These are phyloP conservation scores for Drosophila recens DNA, from an alignment of 2,888 invertebrate species.

Conservation along the genomic window DNA sequence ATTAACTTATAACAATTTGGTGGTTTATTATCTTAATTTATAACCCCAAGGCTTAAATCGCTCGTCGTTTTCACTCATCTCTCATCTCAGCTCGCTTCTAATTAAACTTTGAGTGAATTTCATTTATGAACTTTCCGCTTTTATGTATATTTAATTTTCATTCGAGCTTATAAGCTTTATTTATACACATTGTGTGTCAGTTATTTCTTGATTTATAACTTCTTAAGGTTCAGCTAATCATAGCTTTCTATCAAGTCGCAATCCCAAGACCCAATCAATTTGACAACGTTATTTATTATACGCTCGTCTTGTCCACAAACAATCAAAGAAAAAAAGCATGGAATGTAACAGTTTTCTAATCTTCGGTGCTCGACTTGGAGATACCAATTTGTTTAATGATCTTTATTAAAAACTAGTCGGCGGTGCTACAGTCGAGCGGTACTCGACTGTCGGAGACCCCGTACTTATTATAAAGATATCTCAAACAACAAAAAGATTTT, in stretches of 20 bases:
- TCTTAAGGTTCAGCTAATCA: slow-evolving; percentile 56
- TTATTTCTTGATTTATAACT: slow-evolving; percentile 62
- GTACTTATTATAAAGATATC: no score
- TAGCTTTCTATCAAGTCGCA: slow-evolving; percentile 46
- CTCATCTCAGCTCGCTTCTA: slow-evolving; percentile 25
- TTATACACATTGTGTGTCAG: slow-evolving; percentile 3
- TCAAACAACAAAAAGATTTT: no score
- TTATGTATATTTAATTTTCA: slow-evolving; percentile 43
- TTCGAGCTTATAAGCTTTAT: slow-evolving; percentile 6
- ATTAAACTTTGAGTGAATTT: slow-evolving; percentile 61
- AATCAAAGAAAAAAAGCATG: background rate
- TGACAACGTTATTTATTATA: slow-evolving; percentile 62
- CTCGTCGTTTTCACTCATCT: slow-evolving; percentile 17
- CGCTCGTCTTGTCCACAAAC: slow-evolving; percentile 16
- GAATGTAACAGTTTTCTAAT: background rate
- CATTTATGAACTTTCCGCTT: slow-evolving; percentile 34
- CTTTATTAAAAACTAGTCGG: no score
- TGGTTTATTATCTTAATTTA: slow-evolving; percentile 79
- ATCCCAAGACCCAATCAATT: slow-evolving; percentile 57
- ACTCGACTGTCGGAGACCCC: no score
- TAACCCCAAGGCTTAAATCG: slow-evolving; percentile 62
- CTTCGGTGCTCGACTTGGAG: background rate
- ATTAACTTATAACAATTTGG: slow-evolving; percentile 81
- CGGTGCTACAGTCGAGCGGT: no score
- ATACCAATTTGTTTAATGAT: background rate